Evolutionary conservation across 2,888 invertebrate genomes (phyloP), one percentile per base, ranked within the genome.

Genomic region (Caenorhabditis parvicauda): DNA sequence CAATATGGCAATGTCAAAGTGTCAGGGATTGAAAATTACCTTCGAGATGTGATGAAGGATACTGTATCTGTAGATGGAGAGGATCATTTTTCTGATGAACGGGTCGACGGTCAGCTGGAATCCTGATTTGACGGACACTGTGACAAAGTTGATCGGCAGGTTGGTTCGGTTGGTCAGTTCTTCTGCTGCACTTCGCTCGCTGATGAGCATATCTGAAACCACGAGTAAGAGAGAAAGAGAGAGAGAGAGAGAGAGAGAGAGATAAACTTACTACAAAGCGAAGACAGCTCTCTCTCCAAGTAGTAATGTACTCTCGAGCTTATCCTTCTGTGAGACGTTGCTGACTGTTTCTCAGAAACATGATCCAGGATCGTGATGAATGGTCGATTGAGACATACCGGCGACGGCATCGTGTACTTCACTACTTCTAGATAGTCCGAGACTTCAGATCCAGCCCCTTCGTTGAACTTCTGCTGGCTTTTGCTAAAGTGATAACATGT

Each of bases 321-420:
- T 38, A 77, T 61, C 6, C 63, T 50, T 5, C 42, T 19, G 42
- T 75, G 73, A 14, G 52, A 49, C 7, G 14, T 21, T 0, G 29
- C 19, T 4, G 63, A 60, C 29, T 74, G 74, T 43, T 64, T 63
- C 35, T 63, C 64, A 7, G 68, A 54, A 1, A 76, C 74, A 59
- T 72, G 57, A 62, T 79, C 79, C 48, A 82, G 50, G 42, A 82
- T 72, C 42, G 74, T 76, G 46, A 82, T 79, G 39, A 81, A 72
- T 25, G 81, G 82, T 17, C 80, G 74, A 63, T 82, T 82, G 28
- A 82, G 62, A 46, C 74, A 76, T 6, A 76, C 74, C 2, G 74
- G 70, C n/a, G 71, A 68, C 2, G 77, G 77, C 74, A 72, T 72
- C 37, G 74, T 59, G 49, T 74, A 70, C 54, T 76, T 76, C 14